Base-by-base conservation (phyloP, 2,797 vertebrate genomes). In the Dendrocincla tyrannina region DNA sequence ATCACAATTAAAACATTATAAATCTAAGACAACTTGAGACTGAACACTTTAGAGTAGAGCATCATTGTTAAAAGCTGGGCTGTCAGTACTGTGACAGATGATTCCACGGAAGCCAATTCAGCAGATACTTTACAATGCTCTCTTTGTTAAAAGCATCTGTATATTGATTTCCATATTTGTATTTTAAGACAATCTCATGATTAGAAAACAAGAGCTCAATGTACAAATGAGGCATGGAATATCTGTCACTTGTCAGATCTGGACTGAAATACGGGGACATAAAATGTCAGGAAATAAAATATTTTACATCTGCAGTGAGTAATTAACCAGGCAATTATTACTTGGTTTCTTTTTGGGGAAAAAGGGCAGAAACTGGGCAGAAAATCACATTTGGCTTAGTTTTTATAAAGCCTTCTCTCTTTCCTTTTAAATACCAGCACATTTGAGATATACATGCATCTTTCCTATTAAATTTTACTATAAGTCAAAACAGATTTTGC, bases 161-260 rank as follows among this genome's bases (percentile, higher is more conserved):
- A 88, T 93, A 94, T 95, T 95, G 95, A 97, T 94, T 97, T 93
- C 74, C 95, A 95, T 96, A 97, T 95, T 92, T 93, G 82, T 91
- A 84, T 90, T 95, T 96, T 91, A 90, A 95, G 91, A 93, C 89
- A 93, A 91, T 50, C 73, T 58, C 68, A 74, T 37, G 63, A 83
- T 84, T 44, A 69, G 63, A 23, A 76, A 87, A 81, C 64, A 72
- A 85, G 52, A 73, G 23, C 28, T 89, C 47, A 35, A 67, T 42
- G 77, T 79, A 93, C 55, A 93, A 95, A 93, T 84, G 85, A 89
- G 47, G 73, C 76, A 90, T 63, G n/a, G 63, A 84, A 66, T 76
- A 90, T 59, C 73, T 90, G 93, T 91, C 82, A 88, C 67, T 91
- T 90, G 73, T 94, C 89, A 90, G 69, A 69, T 86, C 62, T 69